phyloP scores from a whole-genome alignment of 92 coral and sea anemone genomes.

The Actinostola sp. region DNA sequence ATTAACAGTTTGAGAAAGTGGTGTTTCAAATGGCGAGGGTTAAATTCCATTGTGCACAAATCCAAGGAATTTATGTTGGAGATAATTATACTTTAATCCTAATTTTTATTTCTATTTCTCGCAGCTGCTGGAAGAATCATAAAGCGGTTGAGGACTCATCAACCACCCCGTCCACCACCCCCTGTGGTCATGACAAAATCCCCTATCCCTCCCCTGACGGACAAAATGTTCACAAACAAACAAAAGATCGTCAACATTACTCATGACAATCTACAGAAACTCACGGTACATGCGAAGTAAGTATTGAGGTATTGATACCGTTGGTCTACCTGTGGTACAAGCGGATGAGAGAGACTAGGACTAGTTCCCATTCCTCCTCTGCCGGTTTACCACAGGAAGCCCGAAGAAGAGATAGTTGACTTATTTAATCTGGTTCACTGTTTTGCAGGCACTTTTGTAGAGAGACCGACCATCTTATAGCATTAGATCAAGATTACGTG shows the following conservation, averaged over 20 bases:
- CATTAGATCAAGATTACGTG: constrained; percentile 82
- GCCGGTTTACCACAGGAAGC: too few relatives aligned
- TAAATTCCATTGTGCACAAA: too few relatives aligned
- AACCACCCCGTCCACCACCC: constrained; percentile 83
- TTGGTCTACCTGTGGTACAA: not conserved
- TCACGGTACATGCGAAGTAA: constrained; percentile 87
- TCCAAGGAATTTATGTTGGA: too few relatives aligned
- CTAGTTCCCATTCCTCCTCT: not conserved
- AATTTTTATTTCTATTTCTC: not conserved
- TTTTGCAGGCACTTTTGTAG: constrained; percentile 69
- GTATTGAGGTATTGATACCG: not conserved
- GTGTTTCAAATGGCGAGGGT: not conserved
- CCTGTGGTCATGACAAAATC: constrained; percentile 69
- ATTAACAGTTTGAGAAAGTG: too few relatives aligned
- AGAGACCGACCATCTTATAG: constrained; percentile 69
- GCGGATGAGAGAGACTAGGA: not conserved
- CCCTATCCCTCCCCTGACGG: constrained; percentile 81
- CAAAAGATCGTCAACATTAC: constrained; percentile 75
- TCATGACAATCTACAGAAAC: constrained; percentile 71
- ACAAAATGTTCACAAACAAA: constrained; percentile 76
- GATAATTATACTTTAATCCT: not conserved
- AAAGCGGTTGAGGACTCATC: constrained; percentile 69
- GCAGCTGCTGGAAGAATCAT: constrained; percentile 80
- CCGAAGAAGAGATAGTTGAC: too few relatives aligned
- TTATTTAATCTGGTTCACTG: not conserved